These are phyloP conservation scores for Sinotaia quadrata DNA, from an alignment of 2,888 invertebrate species.

Conservation along the genomic window DNA sequence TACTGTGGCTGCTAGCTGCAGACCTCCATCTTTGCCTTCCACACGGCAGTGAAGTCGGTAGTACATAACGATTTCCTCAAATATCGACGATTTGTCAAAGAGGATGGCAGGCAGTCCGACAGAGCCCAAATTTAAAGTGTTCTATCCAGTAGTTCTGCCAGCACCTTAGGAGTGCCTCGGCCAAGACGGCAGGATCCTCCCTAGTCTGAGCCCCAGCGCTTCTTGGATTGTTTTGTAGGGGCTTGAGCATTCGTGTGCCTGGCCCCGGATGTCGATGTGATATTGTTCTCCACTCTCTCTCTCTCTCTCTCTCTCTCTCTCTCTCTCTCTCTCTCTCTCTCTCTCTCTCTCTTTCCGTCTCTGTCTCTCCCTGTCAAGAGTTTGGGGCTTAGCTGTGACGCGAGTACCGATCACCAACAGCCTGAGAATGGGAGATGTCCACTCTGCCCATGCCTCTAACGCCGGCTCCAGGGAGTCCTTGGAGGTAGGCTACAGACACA, in stretches of 20 bases:
- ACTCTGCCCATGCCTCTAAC: conserved; percentile 21
- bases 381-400: too few relatives aligned
- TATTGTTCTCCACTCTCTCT: too few relatives aligned
- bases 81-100: neutral
- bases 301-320: neutral
- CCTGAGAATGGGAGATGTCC: conserved; percentile 25
- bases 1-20: too few relatives aligned
- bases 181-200: too few relatives aligned
- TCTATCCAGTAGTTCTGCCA: too few relatives aligned
- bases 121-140: too few relatives aligned
- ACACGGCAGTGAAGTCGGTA: neutral
- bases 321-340: conserved; percentile 2
- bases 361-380: neutral
- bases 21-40: neutral
- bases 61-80: neutral
- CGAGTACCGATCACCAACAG: neutral
- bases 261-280: too few relatives aligned
- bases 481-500: conserved; percentile 23
- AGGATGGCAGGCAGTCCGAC: too few relatives aligned
- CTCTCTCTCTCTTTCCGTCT: neutral
- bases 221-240: too few relatives aligned
- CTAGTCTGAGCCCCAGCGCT: too few relatives aligned
- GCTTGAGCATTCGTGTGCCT: too few relatives aligned
- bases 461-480: conserved; percentile 23
- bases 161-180: too few relatives aligned